Evolutionary conservation across 2,113 vertebrate genomes (phyloP).

Genomic region (Willisornis vidua): DNA sequence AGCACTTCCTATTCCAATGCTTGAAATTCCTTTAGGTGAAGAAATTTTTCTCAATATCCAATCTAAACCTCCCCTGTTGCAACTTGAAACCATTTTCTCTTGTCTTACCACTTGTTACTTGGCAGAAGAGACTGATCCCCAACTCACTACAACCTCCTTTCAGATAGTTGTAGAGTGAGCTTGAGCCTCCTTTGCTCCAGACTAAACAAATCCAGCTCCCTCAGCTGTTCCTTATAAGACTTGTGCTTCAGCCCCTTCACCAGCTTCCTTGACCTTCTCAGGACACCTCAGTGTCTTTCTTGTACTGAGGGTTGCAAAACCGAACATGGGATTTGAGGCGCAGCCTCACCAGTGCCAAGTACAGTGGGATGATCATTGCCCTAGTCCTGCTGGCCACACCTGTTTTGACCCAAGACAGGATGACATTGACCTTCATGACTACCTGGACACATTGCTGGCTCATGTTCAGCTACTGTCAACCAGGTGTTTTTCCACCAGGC

Average conservation of each 20-base stretch:
- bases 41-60: neutral
- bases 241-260: neutral
- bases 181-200: neutral
- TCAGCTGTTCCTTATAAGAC: neutral
- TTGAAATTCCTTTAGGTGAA: neutral
- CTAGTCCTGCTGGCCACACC: neutral
- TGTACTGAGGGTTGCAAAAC: neutral
- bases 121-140: neutral
- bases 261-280: neutral
- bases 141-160: rapidly evolving
- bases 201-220: neutral
- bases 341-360: neutral
- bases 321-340: neutral
- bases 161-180: neutral
- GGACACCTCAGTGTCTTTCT: neutral
- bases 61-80: neutral
- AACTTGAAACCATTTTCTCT: neutral
- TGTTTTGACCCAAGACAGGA: neutral
- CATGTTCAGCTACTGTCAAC: neutral
- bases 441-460: rapidly evolving
- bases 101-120: neutral
- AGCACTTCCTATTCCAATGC: neutral
- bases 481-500: neutral
- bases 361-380: neutral
- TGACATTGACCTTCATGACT: neutral